phyloP scores from a whole-genome alignment of 2,888 invertebrate genomes.

The Ischnus inquisitorius region DNA sequence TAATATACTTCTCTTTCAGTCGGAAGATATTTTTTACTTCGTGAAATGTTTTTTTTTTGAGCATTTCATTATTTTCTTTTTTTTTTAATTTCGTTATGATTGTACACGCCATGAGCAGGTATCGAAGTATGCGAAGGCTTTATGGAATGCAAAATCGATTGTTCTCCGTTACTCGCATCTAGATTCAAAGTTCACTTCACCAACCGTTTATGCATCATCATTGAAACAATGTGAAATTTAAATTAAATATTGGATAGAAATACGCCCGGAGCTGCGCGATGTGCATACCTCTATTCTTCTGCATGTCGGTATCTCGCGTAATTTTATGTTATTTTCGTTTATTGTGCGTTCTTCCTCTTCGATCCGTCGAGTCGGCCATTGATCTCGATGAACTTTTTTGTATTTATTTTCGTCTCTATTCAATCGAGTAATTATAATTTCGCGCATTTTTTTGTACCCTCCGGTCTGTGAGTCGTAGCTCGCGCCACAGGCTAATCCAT shows the following conservation, averaged over 20 bases:
- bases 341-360: neutral
- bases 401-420: no score
- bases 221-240: constrained; percentile 4
- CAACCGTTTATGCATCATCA: constrained; percentile 7
- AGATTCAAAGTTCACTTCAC: neutral
- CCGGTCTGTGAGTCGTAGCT: no score
- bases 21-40: no score
- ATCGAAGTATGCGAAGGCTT: no score
- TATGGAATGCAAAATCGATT: neutral
- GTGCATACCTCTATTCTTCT: neutral
- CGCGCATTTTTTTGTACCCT: no score
- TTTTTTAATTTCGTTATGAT: no score
- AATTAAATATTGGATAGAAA: constrained; percentile 1
- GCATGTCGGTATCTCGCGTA: neutral
- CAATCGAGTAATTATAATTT: no score
- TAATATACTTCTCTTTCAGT: no score
- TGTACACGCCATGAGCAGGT: no score
- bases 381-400: neutral
- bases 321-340: neutral
- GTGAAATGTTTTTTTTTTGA: no score
- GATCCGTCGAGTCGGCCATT: neutral
- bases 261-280: neutral
- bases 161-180: neutral
- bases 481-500: no score
- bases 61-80: no score